phyloP scores from a whole-genome alignment of 1,140 invertebrate species.

The Acromyrmex charruanus region DNA sequence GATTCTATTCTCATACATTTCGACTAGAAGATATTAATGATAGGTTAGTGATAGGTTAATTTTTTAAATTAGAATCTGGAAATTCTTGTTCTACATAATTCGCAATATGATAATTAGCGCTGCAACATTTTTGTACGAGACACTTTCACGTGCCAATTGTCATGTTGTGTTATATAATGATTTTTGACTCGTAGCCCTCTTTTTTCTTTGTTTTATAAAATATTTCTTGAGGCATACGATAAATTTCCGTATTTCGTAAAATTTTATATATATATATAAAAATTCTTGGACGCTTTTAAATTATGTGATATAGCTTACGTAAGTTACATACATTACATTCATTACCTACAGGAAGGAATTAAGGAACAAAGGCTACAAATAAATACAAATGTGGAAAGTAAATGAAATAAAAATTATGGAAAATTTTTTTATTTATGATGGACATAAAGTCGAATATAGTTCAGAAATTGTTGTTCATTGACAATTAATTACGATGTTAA shows the following conservation, averaged over 20 bases:
- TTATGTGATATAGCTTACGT: background rate
- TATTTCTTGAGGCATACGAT: background rate
- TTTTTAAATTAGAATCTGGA: too few relatives aligned
- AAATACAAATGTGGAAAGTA: constrained; percentile 15
- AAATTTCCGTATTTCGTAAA: constrained; percentile 5
- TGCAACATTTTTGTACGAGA: too few relatives aligned
- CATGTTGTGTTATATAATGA: too few relatives aligned
- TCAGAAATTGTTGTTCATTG: constrained; percentile 73
- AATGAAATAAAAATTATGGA: constrained; percentile 61
- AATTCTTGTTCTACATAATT: too few relatives aligned
- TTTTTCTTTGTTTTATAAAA: too few relatives aligned
- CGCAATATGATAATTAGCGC: too few relatives aligned
- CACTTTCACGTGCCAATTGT: too few relatives aligned
- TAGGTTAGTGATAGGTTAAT: too few relatives aligned
- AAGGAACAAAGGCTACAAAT: background rate
- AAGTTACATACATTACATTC: constrained; percentile 25
- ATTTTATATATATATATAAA: background rate
- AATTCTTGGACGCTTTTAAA: constrained; percentile 22
- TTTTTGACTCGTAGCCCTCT: too few relatives aligned
- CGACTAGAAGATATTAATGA: too few relatives aligned
- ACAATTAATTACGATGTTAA: constrained; percentile 57
- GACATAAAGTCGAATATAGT: constrained; percentile 76
- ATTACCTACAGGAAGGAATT: background rate
- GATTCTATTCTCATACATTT: too few relatives aligned
- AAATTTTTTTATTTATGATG: constrained; percentile 80